These are phyloP conservation scores for Dicaeum eximium DNA, from an alignment of 2,113 vertebrate genomes.

Conservation along the genomic window DNA sequence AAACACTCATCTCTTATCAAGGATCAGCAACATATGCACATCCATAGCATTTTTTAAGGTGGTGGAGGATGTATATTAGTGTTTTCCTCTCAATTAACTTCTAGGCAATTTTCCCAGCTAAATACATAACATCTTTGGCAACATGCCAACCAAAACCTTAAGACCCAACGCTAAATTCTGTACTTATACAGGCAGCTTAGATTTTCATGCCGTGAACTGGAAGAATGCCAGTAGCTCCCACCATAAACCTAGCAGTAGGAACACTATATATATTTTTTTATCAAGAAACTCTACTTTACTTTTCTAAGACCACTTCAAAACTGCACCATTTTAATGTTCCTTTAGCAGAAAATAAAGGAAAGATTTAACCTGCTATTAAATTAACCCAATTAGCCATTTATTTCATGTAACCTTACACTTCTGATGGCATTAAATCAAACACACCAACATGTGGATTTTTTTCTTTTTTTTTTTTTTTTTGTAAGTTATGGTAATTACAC, in stretches of 20 bases:
- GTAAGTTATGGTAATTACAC: slow-evolving; percentile 67
- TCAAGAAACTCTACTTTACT: slow-evolving; percentile 74
- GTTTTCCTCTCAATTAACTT: slow-evolving; percentile 88
- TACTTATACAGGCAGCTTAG: slow-evolving; percentile 80
- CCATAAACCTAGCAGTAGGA: slow-evolving; percentile 76
- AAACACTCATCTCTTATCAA: slow-evolving; percentile 69
- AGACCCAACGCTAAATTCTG: slow-evolving; percentile 77
- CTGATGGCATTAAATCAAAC: slow-evolving; percentile 69
- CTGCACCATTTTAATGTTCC: slow-evolving; percentile 69
- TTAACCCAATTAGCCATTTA: slow-evolving; percentile 77
- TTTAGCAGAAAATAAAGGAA: slow-evolving; percentile 75
- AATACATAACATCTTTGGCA: slow-evolving; percentile 84
- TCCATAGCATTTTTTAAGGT: slow-evolving; percentile 61
- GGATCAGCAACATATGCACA: slow-evolving; percentile 71
- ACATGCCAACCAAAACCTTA: slow-evolving; percentile 80
- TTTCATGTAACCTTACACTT: slow-evolving; percentile 71
- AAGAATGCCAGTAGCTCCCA: slow-evolving; percentile 76
- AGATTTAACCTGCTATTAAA: slow-evolving; percentile 78
- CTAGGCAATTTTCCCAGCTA: slow-evolving; percentile 86
- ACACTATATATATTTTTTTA: slow-evolving; percentile 67
- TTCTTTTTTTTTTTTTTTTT: neutral
- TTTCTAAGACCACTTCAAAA: slow-evolving; percentile 73
- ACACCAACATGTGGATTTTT: slow-evolving; percentile 45
- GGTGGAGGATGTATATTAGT: slow-evolving; percentile 77
- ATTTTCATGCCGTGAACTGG: slow-evolving; percentile 78